Evolutionary conservation across 1,140 invertebrate species (phyloP).

Genomic region (Drosophila equinoxialis): DNA sequence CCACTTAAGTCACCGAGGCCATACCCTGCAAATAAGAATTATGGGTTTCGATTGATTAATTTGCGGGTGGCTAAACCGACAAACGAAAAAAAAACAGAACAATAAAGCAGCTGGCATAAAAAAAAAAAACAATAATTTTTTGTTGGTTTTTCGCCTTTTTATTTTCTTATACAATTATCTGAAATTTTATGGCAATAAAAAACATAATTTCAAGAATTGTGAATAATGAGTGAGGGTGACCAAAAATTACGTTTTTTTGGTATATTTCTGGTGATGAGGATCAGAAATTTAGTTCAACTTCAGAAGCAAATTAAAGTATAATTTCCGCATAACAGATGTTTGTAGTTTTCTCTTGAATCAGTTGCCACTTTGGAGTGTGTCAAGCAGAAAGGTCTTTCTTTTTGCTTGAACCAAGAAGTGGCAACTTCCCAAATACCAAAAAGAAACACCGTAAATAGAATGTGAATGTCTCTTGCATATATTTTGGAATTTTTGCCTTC

Average conservation of each 20-base stretch:
- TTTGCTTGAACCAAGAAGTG: slow-evolving; percentile 2
- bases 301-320: background rate
- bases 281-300: background rate
- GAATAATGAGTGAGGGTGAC: slow-evolving; percentile 29
- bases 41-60: slow-evolving; percentile 74
- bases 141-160: slow-evolving; percentile 27
- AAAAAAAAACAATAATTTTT: slow-evolving; percentile 28
- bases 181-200: slow-evolving; percentile 58
- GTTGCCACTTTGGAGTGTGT: background rate
- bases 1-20: slow-evolving; percentile 64
- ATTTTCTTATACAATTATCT: slow-evolving; percentile 53
- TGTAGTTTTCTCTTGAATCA: background rate
- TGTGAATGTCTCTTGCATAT: slow-evolving; percentile 15
- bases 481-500: slow-evolving; percentile 22
- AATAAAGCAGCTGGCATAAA: slow-evolving; percentile 60
- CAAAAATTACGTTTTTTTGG: background rate
- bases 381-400: background rate
- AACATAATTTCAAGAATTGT: slow-evolving; percentile 37
- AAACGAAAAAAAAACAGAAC: slow-evolving; percentile 43
- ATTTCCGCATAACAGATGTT: slow-evolving; percentile 4
- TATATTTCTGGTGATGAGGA: slow-evolving; percentile 23
- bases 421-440: slow-evolving; percentile 15
- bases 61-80: slow-evolving; percentile 31
- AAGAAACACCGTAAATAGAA: background rate
- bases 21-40: slow-evolving; percentile 71